Base-by-base conservation (phyloP, 37 sponge, comb jelly and placozoan genomes). In the Ianthella basta region DNA sequence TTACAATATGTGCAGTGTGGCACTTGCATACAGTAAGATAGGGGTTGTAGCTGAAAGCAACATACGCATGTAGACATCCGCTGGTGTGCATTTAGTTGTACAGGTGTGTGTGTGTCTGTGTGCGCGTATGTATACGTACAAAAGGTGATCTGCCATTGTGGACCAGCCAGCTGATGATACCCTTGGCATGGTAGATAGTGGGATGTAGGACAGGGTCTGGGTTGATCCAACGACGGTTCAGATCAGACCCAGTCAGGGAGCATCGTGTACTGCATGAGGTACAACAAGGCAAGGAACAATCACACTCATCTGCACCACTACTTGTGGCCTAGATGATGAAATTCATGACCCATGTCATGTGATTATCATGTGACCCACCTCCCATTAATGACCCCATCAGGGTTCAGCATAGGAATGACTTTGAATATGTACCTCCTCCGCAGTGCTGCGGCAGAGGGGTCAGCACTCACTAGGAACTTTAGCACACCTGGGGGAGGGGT, bases 391-490 rank as follows among this genome's bases (percentile, higher is more conserved):
- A 94, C 95, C 50, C 95, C 95, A 85, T 94, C 95, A 8, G 95
- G 95, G 69, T 94, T 94, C n/a, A 94, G 86, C 95, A 94, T 94
- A 18, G 95, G 95, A 57, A 94, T 65, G 32, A 94, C 73, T 83
- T 92, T 92, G 89, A 92, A 92, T 0, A 93, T 78, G 63, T 83
- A 93, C 56, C 64, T 87, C 25, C 85, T 55, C 56, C 90, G 67
- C 41, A 90, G 81, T 27, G 23, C 29, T 24, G 40, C 56, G 4
- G 94, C 94, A 20, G 21, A 33, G 20, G 82, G 72, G 35, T 84
- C 38, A 15, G 44, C 78, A 59, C 88, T 91, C 70, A 88, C 18
- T 16, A 93, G 88, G 38, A 84, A 90, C 72, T 87, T 68, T 40
- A 93, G 29, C 1, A 88, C 38, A 19, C 91, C 24, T 25, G 37